Percentiles rank a stretch among this genome's conserved stretches.
Conservation (phyloP, 2,888 invertebrate genomes). For the Chrysodeixis includens region DNA sequence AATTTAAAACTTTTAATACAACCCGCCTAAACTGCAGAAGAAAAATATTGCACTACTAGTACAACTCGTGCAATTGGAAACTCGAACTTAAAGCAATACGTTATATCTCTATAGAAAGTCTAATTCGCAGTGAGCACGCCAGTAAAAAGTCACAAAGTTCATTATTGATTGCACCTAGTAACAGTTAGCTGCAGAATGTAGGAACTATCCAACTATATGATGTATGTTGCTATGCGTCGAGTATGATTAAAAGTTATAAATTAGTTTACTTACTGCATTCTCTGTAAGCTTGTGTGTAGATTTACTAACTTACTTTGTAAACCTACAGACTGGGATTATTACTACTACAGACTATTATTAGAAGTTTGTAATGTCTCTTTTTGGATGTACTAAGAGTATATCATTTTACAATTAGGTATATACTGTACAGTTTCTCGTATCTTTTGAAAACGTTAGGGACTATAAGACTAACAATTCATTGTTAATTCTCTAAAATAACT, state of each 20-base stretch:
- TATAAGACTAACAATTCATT: no score
- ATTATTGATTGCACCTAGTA: conserved; percentile 73
- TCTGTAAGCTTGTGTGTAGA: conserved; percentile 13
- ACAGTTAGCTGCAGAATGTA: conserved; percentile 64
- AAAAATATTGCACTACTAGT: conserved; percentile 53
- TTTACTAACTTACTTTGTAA: conserved; percentile 14
- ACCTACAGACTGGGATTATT: no score
- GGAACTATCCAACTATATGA: conserved; percentile 54
- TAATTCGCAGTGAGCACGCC: conserved; percentile 67
- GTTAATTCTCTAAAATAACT: no score
- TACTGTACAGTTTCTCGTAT: no score
- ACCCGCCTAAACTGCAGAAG: conserved; percentile 34
- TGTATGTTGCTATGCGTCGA: conserved; percentile 53
- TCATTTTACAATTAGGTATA: no score
- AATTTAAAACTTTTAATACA: conserved; percentile 48
- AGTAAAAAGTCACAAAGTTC: conserved; percentile 70
- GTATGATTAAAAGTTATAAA: conserved; percentile 55
- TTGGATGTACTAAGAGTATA: no score
- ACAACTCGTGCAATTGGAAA: conserved; percentile 61
- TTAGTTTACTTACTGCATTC: conserved; percentile 45
- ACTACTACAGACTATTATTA: no score
- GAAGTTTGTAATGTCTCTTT: no score
- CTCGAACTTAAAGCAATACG: conserved; percentile 68
- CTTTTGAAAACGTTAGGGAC: no score
- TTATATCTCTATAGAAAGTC: conserved; percentile 70